Base-by-base conservation (phyloP, 2,888 invertebrate genomes). In the Cryptocephalus primarius region DNA sequence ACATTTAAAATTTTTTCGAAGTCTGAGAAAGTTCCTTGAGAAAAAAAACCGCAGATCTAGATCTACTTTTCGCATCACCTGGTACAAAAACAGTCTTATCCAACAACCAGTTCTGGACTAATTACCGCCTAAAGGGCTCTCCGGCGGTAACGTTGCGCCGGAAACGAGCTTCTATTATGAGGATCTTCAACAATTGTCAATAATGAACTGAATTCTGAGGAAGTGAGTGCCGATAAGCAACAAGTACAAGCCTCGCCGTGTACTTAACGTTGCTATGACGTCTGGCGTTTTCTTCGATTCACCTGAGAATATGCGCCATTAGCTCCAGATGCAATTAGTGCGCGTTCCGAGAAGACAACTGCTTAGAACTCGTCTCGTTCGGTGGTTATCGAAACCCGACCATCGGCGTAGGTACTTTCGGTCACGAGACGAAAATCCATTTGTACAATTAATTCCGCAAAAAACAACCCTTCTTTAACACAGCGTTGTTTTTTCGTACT, bases 121-220 rank as follows among this genome's bases (percentile, higher is more conserved):
- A 57, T 55, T 54, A 53, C 52, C 44, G 54, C 55, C 54, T 54
- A 45, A 51, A 57, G 54, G 54, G 51, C 49, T 22, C 22, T 22
- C 22, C 22, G 49, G 52, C 52, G 52, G 50, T 57, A 55, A 57
- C 53, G 53, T 52, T 41, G 50, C 46, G 44, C 52, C 46, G 55
- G 54, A 55, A 53, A 50, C 40, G 41, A 46, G 47, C 47, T 46
- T 48, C 51, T 45, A 48, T 39, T 44, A 42, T 48, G 45, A 50
- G 52, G 50, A 54, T 45, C 47, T 48, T 45, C 33, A 46, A 52
- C 50, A 50, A 52, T 50, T 46, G 46, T 50, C 50, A 52, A 47
- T 50, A 48, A 50, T 42, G 48, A 50, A 47, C 39, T 46, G 39
- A 45, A 46, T 40, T 40, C 42, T 33, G 34, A 48, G 48, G 48